phyloP scores from a whole-genome alignment of 1,140 invertebrate genomes.

The Achroia grisella region DNA sequence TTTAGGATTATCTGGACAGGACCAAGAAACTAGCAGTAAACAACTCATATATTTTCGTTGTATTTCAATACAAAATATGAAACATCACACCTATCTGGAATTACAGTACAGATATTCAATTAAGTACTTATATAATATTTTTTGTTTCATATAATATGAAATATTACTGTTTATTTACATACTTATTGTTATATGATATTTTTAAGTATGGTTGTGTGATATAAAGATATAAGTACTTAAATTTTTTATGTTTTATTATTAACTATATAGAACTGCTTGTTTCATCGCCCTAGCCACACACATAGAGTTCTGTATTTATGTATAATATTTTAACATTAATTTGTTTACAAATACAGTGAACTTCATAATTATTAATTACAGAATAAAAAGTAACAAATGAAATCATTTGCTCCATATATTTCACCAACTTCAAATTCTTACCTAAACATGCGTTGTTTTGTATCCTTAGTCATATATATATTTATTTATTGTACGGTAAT shows the following conservation, averaged over 20 bases:
- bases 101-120: too few species aligned
- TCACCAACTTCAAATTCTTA: background rate
- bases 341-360: background rate
- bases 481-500: constrained; percentile 1
- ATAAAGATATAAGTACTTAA: too few species aligned
- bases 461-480: background rate
- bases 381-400: constrained; percentile 6
- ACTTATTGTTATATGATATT: too few species aligned
- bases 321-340: constrained; percentile 9
- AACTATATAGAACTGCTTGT: too few species aligned
- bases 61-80: background rate
- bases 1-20: constrained; percentile 4
- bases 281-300: background rate
- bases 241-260: too few species aligned
- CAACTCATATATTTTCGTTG: too few species aligned
- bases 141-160: too few species aligned
- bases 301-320: constrained; percentile 1
- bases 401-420: background rate
- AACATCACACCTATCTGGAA: background rate
- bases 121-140: too few species aligned
- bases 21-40: background rate
- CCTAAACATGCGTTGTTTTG: constrained; percentile 3
- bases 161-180: too few species aligned
- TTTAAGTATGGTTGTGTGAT: too few species aligned
- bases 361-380: constrained; percentile 10